Evolutionary conservation across 1,140 invertebrate genomes (phyloP).

Genomic region (Lordiphosa clarofinis): DNA sequence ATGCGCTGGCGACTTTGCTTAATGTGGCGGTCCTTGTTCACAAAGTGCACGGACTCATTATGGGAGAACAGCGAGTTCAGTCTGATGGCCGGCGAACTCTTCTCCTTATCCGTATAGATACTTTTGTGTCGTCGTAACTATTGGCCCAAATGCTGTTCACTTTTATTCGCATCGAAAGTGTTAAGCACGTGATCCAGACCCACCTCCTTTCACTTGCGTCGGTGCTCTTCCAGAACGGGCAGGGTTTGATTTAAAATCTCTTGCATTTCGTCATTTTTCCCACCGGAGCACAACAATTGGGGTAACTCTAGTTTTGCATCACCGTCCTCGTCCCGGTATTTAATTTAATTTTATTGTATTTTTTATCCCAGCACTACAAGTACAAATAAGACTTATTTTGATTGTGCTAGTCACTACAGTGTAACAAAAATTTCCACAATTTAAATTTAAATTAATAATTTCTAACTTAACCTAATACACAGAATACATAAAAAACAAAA

Average conservation of each 20-base stretch:
- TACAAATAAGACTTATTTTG: too few species aligned
- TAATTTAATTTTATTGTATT: too few species aligned
- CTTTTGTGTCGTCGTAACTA: constrained; percentile 64
- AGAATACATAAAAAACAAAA: too few species aligned
- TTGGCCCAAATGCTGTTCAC: constrained; percentile 57
- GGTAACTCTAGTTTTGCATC: too few species aligned
- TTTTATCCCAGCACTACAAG: too few species aligned
- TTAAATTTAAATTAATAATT: too few species aligned
- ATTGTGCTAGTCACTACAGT: too few species aligned
- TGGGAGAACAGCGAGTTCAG: too few species aligned
- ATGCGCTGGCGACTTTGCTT: constrained; percentile 49
- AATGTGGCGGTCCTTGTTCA: constrained; percentile 65
- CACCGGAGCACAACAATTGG: constrained; percentile 26
- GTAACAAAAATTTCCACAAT: too few species aligned
- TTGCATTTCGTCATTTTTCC: constrained; percentile 37
- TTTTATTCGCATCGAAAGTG: constrained; percentile 65
- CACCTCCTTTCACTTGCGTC: constrained; percentile 59
- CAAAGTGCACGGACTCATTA: constrained; percentile 63
- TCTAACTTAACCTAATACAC: too few species aligned
- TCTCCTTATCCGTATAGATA: constrained; percentile 17
- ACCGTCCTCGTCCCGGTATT: too few species aligned
- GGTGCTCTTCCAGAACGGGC: constrained; percentile 60
- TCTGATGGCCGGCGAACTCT: not conserved
- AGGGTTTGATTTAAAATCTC: constrained; percentile 61
- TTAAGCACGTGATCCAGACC: constrained; percentile 59